Evolutionary conservation across 2,888 invertebrate species (phyloP).

Genomic region (Drosophila meridiana): DNA sequence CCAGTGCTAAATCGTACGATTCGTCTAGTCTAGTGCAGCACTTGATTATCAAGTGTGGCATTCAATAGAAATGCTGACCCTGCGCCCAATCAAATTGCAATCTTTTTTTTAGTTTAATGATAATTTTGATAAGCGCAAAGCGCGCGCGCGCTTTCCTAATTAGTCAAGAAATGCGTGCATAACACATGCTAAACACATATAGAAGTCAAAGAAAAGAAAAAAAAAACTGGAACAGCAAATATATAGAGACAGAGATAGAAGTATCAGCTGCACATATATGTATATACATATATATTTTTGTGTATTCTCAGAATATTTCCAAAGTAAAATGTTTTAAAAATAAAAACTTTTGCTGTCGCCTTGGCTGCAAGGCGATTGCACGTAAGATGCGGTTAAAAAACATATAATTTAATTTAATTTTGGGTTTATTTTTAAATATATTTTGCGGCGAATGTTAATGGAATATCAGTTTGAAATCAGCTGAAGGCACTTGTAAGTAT

Average conservation of each 20-base stretch:
- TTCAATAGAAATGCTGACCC: conserved; percentile 29
- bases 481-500: conserved; percentile 22
- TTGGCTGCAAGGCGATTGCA: conserved; percentile 31
- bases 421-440: neutral
- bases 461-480: conserved; percentile 32
- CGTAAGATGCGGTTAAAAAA: conserved; percentile 29
- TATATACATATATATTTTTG: neutral
- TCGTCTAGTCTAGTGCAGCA: conserved; percentile 7
- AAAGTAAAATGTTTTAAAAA: conserved; percentile 54
- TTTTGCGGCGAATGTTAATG: conserved; percentile 18
- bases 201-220: conserved; percentile 13
- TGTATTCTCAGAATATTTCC: conserved; percentile 36
- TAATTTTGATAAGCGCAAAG: conserved; percentile 60
- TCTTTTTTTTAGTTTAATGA: conserved; percentile 46
- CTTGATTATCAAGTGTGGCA: conserved; percentile 33
- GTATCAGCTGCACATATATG: conserved; percentile 21
- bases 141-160: conserved; percentile 38
- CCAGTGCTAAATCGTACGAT: conserved; percentile 35
- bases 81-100: conserved; percentile 38
- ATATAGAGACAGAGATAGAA: conserved; percentile 3
- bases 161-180: conserved; percentile 39
- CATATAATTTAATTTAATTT: conserved; percentile 10
- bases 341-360: conserved; percentile 29
- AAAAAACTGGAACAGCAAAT: conserved; percentile 36
- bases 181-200: neutral